Evolutionary conservation across 1,140 invertebrate genomes (phyloP), one percentile per base, ranked within the genome.

Genomic region (Dreissena polymorpha): DNA sequence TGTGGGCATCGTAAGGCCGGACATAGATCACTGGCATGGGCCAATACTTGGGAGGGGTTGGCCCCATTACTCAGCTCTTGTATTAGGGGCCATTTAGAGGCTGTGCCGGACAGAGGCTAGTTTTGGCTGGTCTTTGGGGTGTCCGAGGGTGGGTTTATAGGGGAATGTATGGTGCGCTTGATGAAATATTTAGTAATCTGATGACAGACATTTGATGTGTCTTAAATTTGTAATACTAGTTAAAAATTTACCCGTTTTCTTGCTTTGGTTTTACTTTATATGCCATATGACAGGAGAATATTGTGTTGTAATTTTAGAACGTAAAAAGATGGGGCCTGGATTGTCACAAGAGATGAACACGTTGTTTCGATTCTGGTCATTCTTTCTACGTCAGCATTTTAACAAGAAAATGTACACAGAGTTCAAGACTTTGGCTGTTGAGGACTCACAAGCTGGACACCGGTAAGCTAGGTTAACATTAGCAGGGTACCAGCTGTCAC

Each of bases 371-470:
- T 99, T 99, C 94, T 99, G 99, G 99, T 99, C 98, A 27, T 99
- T 99, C 95, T 99, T 99, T 94, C 94, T 99, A 64, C 94, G 98
- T 73, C 98, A 99, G 92, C 98, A 99, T 93, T 99, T 99, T 93
- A 99, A 99, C 94, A 95, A 96, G 88, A 98, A 96, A 87, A 99
- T 99, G 98, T 99, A 99, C 93, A 96, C 97, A 86, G 99, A 99
- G 93, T 99, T 99, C 93, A 96, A 95, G 90, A 94, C 94, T 65
- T 91, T 99, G 72, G 98, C 98, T 10, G 94, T 96, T 73, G 98
- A 99, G 94, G 99, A 99, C 94, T 97, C 98, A 0, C 94, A 94
- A 50, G 95, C 95, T 84, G 98, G 67, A 0, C 98, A 97, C 93
- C 96, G 98, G 93, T 99, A 96, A 86, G 79, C 21, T 25, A 16